Base-by-base conservation (phyloP, 2,113 vertebrate species). In the Mustela lutreola region DNA sequence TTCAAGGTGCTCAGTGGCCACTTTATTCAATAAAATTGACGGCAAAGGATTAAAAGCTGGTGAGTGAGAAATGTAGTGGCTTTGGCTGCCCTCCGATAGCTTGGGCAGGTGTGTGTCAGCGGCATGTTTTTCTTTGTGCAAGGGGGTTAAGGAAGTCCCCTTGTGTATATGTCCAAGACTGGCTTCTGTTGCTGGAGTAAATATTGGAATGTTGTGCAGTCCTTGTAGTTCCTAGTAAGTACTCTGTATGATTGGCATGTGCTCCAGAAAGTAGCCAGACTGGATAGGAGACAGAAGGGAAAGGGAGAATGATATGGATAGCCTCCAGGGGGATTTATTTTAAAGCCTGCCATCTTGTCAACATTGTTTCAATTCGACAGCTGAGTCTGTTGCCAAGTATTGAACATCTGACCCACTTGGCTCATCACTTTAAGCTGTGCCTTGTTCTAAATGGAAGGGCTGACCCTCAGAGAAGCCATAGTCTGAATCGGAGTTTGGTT, bases 341-440 rank as follows among this genome's bases (percentile, higher is more conserved):
- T 96, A 94, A 94, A 98, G 87, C 92, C 78, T 94, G 97, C 95
- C 97, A 70, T 95, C 91, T 94, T 95, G 94, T 98, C 96, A 89
- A 88, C 97, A 92, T 91, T 93, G 97, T 93, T 96, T 96, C 93
- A 85, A 62, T 71, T 75, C 1, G 80, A 90, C 94, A 94, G 94
- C 96, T 89, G 80, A 87, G 76, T 42, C 88, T 96, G 92, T 71
- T 56, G 84, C 94, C 65, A 89, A 94, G 79, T 58, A 70, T 91
- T 73, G 96, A 95, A 89, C 87, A 86, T 91, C 97, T 98, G 97
- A 98, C 97, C 97, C 83, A 45, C 73, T 81, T 92, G 95, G 84
- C 95, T 91, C 8, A 15, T 95, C 92, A 63, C 63, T 97, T 94
- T 42, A 94, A 94, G 87, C 96, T 71, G 58, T 31, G 89, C 89